Conservation (phyloP, 2,797 vertebrate genomes). For the Linurgus olivaceus region DNA sequence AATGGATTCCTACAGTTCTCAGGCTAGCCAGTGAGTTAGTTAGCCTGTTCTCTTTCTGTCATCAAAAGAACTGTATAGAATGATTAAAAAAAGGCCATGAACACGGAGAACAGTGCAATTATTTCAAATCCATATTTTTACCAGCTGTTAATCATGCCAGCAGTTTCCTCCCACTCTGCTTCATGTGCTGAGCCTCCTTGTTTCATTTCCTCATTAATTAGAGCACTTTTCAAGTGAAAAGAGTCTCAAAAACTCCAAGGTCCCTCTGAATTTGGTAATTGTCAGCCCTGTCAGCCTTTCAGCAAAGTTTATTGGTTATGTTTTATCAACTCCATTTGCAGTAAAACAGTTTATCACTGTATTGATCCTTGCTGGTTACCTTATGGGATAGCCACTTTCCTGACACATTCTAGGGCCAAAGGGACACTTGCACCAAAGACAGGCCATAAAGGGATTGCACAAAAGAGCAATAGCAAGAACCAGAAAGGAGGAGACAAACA, state of each 20-base stretch:
- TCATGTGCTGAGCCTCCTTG: background rate
- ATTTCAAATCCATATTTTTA: background rate
- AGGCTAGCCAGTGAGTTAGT: background rate
- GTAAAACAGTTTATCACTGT: background rate
- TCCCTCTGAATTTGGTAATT: background rate
- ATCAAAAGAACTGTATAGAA: background rate
- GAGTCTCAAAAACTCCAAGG: background rate
- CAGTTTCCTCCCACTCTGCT: background rate
- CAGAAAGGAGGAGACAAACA: background rate
- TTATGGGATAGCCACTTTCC: background rate
- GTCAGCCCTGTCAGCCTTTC: background rate
- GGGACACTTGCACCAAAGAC: background rate
- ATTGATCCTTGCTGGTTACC: background rate
- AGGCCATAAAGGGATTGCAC: background rate
- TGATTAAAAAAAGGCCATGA: background rate
- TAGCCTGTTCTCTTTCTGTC: background rate
- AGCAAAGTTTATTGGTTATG: background rate
- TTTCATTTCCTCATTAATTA: conserved; percentile 26
- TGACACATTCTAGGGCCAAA: background rate
- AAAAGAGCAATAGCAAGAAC: background rate
- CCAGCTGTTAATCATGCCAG: background rate
- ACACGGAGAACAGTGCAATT: background rate
- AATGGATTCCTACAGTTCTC: background rate
- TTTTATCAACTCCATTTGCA: background rate
- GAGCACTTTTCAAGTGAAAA: background rate